Evolutionary conservation across 2,888 invertebrate genomes (phyloP).

Genomic region (Drosophila eohydei): DNA sequence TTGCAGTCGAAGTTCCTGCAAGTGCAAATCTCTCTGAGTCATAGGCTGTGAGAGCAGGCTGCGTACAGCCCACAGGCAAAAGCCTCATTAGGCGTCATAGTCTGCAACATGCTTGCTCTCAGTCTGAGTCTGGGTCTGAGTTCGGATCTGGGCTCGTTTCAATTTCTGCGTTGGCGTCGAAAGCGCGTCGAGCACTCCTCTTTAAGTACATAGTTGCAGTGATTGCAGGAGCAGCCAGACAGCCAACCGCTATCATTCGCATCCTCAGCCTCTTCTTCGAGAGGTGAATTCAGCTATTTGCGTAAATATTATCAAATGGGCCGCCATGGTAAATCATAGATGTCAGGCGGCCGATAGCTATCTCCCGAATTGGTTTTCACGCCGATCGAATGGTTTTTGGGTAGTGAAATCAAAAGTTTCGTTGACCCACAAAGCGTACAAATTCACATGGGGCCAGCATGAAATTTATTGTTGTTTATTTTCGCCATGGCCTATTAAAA

Average conservation of each 20-base stretch:
- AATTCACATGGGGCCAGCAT: constrained; percentile 1
- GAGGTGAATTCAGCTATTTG: constrained; percentile 75
- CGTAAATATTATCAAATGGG: constrained; percentile 79
- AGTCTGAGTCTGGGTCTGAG: constrained; percentile 9
- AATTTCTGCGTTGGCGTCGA: constrained; percentile 79
- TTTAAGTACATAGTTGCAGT: constrained; percentile 74
- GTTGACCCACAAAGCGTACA: constrained; percentile 62
- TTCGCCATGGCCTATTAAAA: constrained; percentile 71
- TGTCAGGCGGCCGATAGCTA: constrained; percentile 49
- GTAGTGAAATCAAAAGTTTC: constrained; percentile 56
- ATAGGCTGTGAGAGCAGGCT: constrained; percentile 24
- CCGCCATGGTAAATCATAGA: constrained; percentile 67
- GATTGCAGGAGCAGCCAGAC: constrained; percentile 62
- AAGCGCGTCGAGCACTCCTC: constrained; percentile 78
- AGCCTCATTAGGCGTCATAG: constrained; percentile 72
- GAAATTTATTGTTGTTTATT: constrained; percentile 56
- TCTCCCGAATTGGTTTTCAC: constrained; percentile 57
- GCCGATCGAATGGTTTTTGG: constrained; percentile 55
- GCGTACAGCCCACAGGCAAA: constrained; percentile 68
- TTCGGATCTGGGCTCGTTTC: constrained; percentile 57
- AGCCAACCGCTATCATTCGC: constrained; percentile 25
- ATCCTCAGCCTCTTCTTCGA: constrained; percentile 36
- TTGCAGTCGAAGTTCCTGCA: constrained; percentile 31
- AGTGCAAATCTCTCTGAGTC: constrained; percentile 73
- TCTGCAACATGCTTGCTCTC: constrained; percentile 44